A percentile compares a stretch with the other conserved stretches of the same genome.
Evolutionary conservation across 2,797 vertebrate species (phyloP).

Genomic region (Crocodylus rhombifer): DNA sequence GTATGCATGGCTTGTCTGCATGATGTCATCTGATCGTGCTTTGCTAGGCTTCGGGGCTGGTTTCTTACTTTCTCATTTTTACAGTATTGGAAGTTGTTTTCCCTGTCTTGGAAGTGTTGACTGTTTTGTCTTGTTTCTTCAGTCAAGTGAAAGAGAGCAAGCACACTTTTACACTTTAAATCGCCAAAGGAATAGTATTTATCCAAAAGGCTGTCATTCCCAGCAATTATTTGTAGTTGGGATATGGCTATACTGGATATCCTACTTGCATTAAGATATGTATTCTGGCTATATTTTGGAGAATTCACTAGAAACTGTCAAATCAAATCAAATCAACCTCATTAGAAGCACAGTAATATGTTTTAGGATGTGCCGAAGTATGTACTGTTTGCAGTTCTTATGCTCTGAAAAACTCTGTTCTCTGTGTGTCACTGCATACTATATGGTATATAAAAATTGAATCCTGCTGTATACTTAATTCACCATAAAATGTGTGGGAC

Average conservation of each 20-base stretch:
- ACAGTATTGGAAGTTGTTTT: neutral
- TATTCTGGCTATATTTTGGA: neutral
- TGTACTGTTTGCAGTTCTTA: neutral
- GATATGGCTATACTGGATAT: neutral
- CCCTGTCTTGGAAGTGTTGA: neutral
- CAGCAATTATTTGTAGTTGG: neutral
- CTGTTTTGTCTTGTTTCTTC: neutral
- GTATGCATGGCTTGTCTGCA: conserved; percentile 13
- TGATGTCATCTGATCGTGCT: conserved; percentile 42
- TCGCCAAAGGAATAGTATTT: fast-evolving
- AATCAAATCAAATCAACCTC: neutral
- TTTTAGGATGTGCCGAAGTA: neutral
- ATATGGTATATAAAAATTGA: neutral
- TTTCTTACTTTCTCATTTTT: conserved; percentile 24
- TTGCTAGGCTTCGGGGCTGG: conserved; percentile 37
- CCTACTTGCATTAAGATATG: neutral
- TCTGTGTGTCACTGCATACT: neutral
- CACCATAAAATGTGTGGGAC: neutral
- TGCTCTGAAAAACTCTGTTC: neutral
- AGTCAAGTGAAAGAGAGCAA: neutral
- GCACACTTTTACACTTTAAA: neutral
- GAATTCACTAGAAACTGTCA: neutral
- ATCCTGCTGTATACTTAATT: neutral
- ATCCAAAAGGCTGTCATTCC: neutral
- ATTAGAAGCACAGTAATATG: fast-evolving